Evolutionary conservation across 2,888 invertebrate genomes (phyloP).

Genomic region (Drosophila demipolita): DNA sequence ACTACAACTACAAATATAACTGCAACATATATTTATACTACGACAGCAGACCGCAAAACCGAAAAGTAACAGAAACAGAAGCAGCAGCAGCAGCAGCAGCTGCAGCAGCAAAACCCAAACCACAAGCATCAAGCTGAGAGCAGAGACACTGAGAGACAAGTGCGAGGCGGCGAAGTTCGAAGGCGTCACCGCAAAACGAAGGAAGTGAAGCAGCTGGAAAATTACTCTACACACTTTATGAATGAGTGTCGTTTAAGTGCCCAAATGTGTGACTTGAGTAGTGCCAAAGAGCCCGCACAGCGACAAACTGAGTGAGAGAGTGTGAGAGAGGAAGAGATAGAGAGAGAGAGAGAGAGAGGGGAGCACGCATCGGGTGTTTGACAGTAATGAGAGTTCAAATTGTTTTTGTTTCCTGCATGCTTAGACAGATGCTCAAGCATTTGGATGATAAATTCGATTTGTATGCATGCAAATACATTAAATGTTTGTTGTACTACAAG

Average conservation of each 20-base stretch:
- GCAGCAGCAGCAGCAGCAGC: constrained; percentile 22
- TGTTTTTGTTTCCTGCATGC: constrained; percentile 59
- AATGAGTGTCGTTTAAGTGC: constrained; percentile 72
- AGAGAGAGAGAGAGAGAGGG: neutral
- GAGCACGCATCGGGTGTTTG: constrained; percentile 36
- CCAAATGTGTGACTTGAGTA: constrained; percentile 39
- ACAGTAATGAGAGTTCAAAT: constrained; percentile 77
- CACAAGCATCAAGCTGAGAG: neutral
- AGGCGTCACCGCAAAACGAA: constrained; percentile 40
- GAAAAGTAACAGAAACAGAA: constrained; percentile 24
- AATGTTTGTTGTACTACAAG: constrained; percentile 40
- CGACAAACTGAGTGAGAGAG: neutral
- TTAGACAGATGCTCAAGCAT: constrained; percentile 51
- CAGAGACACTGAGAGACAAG: neutral
- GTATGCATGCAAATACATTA: constrained; percentile 30
- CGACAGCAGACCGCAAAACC: constrained; percentile 23
- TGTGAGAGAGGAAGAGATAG: neutral
- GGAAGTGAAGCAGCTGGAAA: constrained; percentile 75
- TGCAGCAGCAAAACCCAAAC: constrained; percentile 5
- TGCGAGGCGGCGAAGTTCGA: constrained; percentile 10
- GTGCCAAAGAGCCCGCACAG: neutral
- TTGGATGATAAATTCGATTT: constrained; percentile 52
- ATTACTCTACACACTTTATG: constrained; percentile 73
- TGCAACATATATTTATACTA: constrained; percentile 1
- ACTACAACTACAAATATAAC: constrained; percentile 30